Base-by-base conservation (phyloP, 2,797 vertebrate species). In the Galagoides demidoff region DNA sequence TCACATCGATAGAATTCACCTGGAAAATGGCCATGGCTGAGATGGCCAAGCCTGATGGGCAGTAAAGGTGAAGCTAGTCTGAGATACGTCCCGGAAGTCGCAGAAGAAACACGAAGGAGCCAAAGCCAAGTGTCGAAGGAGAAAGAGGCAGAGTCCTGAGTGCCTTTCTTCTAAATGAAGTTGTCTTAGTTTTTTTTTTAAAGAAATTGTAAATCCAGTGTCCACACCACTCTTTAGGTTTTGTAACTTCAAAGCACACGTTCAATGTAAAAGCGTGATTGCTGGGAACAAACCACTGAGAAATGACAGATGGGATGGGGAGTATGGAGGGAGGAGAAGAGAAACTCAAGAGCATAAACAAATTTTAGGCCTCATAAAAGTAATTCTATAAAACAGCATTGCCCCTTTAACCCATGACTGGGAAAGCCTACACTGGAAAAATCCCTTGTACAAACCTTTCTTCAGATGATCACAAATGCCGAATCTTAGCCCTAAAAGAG, bases 141-240 rank as follows among this genome's bases (percentile, higher is more conserved):
- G 59, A 95, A 95, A 73, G 45, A 76, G 14, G 23, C 52, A 91
- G 70, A 94, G 76, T 55, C 92, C 45, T 86, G 83, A 70, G 63
- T 84, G 90, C 25, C 70, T 20, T 89, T 90, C 71, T 93, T 92
- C 93, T 63, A 19, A 95, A 34, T 52, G 78, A 88, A 92, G 59
- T 8, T 95, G 68, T 92, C 77, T 92, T 64, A 79, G 59, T 73
- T 95, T 49, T 49, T 49, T 86, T 96, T 88, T 77, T 92, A 96
- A 96, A 96, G 77, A 94, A 95, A 94, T 59, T 92, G 90, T 95
- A 92, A 96, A 89, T 92, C 39, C 52, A 68, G 79, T 45, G 45
- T 49, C 78, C n/a, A 84, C 6, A 71, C n/a, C 25, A 81, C 45
- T 88, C 64, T 92, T 71, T 71, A 94, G 45, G 68, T 95, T 93